These are phyloP conservation scores for Drosophila mulleri DNA, from an alignment of 2,888 invertebrate genomes.

Conservation along the genomic window DNA sequence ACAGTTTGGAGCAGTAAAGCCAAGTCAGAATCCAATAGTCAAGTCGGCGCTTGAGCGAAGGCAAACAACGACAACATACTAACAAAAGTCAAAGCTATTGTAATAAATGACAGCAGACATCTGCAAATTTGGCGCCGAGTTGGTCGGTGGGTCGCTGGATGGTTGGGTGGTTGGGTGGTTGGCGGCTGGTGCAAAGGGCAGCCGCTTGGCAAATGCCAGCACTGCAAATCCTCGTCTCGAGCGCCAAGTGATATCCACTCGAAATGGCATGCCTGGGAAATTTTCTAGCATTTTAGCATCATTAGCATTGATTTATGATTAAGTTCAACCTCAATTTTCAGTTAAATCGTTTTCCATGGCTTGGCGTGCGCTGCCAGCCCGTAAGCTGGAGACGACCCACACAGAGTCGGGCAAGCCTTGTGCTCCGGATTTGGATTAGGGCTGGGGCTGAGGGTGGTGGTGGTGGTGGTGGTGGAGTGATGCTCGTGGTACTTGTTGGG, in stretches of 20 bases:
- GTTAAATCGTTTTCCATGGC: constrained; percentile 79
- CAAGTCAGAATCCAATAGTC: constrained; percentile 48
- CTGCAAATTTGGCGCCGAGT: constrained; percentile 55
- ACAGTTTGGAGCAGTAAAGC: constrained; percentile 11
- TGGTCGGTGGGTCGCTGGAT: constrained; percentile 17
- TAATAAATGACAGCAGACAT: constrained; percentile 85
- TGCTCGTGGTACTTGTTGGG: neutral
- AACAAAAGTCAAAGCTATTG: constrained; percentile 84
- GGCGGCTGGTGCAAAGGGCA: constrained; percentile 40
- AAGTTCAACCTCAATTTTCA: constrained; percentile 84
- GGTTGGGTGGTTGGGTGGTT: constrained; percentile 9
- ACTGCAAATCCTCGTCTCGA: constrained; percentile 66
- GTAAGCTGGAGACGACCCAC: constrained; percentile 23
- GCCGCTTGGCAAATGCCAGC: constrained; percentile 72
- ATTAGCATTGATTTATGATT: constrained; percentile 85
- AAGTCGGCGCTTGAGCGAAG: constrained; percentile 18
- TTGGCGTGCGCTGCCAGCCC: constrained; percentile 21
- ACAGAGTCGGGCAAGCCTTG: constrained; percentile 30
- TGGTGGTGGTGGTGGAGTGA: too few relatives aligned
- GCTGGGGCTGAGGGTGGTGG: neutral
- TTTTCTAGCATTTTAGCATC: constrained; percentile 83
- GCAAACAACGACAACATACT: constrained; percentile 70
- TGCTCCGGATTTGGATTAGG: constrained; percentile 34
- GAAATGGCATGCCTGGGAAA: constrained; percentile 67
- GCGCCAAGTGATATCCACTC: constrained; percentile 72